A percentile compares a stretch with the other conserved stretches of the same genome.
Conservation (phyloP, 2,797 vertebrate species). For the Diglossa cyanea region DNA sequence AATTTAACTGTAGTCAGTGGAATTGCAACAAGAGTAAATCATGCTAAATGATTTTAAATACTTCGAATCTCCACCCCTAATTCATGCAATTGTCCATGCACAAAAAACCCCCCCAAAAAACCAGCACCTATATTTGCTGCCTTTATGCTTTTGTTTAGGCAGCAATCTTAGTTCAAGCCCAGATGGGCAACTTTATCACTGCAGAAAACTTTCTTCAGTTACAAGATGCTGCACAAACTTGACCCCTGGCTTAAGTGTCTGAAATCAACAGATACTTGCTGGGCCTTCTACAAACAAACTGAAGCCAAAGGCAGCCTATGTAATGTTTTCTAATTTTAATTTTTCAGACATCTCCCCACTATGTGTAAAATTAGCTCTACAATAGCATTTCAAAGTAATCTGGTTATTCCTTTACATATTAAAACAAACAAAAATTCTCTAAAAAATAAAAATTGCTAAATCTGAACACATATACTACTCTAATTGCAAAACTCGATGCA, state of each 20-base stretch:
- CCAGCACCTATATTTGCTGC: background rate
- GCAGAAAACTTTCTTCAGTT: background rate
- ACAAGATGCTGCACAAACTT: background rate
- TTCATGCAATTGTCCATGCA: conserved; percentile 10
- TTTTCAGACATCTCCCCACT: conserved; percentile 27
- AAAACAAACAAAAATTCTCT: conserved; percentile 43
- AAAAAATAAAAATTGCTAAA: conserved; percentile 40
- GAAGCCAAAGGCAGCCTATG: conserved; percentile 38
- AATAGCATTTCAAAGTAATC: conserved; percentile 49
- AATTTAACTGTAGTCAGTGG: background rate
- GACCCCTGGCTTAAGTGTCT: background rate
- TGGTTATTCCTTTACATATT: conserved; percentile 51
- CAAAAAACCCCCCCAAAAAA: background rate
- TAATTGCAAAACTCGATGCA: conserved; percentile 57
- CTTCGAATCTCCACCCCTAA: background rate
- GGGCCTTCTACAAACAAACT: background rate
- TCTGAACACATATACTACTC: conserved; percentile 50
- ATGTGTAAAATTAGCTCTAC: conserved; percentile 53
- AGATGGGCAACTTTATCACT: background rate
- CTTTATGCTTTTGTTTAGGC: conserved; percentile 23
- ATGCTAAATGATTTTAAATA: background rate
- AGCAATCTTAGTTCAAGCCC: background rate
- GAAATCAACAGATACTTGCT: background rate
- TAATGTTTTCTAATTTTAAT: conserved; percentile 47
- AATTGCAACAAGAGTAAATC: background rate